A percentile compares a stretch with the other conserved stretches of the same genome.
Evolutionary conservation across 2,113 vertebrate genomes (phyloP).

Genomic region (Crotalus tigris): DNA sequence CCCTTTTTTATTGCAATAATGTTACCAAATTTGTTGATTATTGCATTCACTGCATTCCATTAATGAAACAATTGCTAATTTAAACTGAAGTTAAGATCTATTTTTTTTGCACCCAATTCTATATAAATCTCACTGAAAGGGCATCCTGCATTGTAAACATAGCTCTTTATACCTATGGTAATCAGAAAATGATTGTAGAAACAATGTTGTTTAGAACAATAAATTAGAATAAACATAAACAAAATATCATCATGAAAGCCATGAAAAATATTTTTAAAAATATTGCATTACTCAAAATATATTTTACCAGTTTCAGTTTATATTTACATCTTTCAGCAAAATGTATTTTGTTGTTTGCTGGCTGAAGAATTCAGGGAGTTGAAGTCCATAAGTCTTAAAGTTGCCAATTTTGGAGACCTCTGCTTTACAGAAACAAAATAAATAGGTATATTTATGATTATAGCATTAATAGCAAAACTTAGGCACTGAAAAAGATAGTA

Average conservation of each 20-base stretch:
- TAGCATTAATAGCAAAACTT: neutral
- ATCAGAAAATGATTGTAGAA: slow-evolving; percentile 52
- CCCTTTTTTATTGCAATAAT: neutral
- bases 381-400: neutral
- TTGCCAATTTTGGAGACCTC: neutral
- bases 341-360: slow-evolving; percentile 31
- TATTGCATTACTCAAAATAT: slow-evolving; percentile 11
- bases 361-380: neutral
- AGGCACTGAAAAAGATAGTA: neutral
- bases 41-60: neutral
- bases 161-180: slow-evolving; percentile 44
- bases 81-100: neutral
- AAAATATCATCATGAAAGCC: slow-evolving; percentile 33
- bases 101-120: neutral
- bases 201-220: slow-evolving; percentile 50
- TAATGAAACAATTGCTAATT: neutral
- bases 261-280: slow-evolving; percentile 45
- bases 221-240: slow-evolving; percentile 44
- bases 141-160: neutral
- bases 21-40: neutral
- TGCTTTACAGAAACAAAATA: slow-evolving; percentile 7
- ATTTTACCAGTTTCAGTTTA: slow-evolving; percentile 43
- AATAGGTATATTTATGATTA: neutral
- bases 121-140: neutral
- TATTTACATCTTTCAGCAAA: slow-evolving; percentile 44